Evolutionary conservation across 2,113 vertebrate genomes (phyloP).

Genomic region (Alethe diademata): DNA sequence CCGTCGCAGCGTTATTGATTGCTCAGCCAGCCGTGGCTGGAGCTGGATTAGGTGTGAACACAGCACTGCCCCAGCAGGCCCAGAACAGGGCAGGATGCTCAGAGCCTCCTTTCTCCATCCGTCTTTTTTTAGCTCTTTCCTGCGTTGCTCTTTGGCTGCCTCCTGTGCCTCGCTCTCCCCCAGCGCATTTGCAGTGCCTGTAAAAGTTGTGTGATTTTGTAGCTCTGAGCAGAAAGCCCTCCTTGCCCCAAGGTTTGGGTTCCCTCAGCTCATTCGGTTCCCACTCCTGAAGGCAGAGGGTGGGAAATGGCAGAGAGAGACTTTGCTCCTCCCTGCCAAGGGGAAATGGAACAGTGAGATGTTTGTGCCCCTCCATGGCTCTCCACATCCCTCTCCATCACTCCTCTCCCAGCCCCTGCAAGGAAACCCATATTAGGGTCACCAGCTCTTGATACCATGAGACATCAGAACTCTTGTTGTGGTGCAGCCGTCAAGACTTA

Average conservation of each 20-base stretch:
- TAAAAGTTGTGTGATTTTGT: accelerated
- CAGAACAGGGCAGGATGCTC: neutral
- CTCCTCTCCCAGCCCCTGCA: neutral
- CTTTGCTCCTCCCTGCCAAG: neutral
- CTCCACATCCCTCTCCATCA: neutral
- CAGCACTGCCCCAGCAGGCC: neutral
- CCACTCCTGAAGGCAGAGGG: neutral
- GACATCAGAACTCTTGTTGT: neutral
- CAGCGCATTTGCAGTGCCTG: neutral
- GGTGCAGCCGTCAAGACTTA: neutral
- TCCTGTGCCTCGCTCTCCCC: accelerated
- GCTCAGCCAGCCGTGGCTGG: slow-evolving; percentile 7
- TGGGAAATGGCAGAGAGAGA: neutral
- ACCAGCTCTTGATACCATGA: neutral
- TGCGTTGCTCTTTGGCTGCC: neutral
- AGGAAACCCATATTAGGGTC: neutral
- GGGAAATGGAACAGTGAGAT: accelerated
- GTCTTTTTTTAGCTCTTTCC: neutral
- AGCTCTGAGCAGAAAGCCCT: neutral
- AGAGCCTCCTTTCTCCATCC: accelerated
- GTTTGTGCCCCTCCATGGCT: neutral
- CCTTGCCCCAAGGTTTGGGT: neutral
- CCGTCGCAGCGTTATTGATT: slow-evolving; percentile 14
- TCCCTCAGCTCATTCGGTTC: neutral
- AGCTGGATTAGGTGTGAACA: slow-evolving; percentile 53